A percentile compares a stretch with the other conserved stretches of the same genome.
Evolutionary conservation across 2,113 vertebrate genomes (phyloP).

Genomic region (Setophaga kirtlandii): DNA sequence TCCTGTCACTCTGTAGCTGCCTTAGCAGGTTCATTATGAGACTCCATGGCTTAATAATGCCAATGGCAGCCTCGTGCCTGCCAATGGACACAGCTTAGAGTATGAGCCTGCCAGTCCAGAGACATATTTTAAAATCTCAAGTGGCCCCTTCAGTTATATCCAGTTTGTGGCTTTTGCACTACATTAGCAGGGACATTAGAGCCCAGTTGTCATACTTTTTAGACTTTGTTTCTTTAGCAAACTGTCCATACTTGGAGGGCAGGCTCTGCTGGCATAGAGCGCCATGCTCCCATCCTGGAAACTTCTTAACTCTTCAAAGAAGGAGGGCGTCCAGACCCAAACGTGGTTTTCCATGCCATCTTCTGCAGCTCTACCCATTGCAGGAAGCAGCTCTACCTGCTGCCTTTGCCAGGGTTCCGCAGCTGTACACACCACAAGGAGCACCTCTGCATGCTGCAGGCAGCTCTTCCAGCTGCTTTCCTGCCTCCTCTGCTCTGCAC

Average conservation of each 20-base stretch:
- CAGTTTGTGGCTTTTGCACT: not conserved
- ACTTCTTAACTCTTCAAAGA: not conserved
- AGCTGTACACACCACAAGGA: not conserved
- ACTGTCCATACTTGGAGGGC: not conserved
- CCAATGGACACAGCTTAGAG: not conserved
- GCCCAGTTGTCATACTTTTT: not conserved
- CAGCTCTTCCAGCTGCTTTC: not conserved
- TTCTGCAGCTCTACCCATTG: not conserved
- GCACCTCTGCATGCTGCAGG: not conserved
- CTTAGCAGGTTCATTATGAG: not conserved
- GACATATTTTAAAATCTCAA: not conserved
- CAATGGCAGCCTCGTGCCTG: not conserved
- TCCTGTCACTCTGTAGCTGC: not conserved
- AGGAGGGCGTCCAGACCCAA: not conserved
- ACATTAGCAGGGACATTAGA: not conserved
- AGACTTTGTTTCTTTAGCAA: not conserved
- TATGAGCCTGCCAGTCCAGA: not conserved
- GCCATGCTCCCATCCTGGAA: not conserved
- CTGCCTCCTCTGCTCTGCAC: not conserved
- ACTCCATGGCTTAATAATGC: not conserved
- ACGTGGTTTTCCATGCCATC: not conserved
- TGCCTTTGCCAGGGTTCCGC: not conserved
- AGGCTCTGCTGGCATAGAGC: not conserved
- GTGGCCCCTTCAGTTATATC: not conserved
- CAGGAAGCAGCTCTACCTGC: not conserved